Evolutionary conservation across 1,140 invertebrate species (phyloP).

Genomic region (Drosophila aff.): DNA sequence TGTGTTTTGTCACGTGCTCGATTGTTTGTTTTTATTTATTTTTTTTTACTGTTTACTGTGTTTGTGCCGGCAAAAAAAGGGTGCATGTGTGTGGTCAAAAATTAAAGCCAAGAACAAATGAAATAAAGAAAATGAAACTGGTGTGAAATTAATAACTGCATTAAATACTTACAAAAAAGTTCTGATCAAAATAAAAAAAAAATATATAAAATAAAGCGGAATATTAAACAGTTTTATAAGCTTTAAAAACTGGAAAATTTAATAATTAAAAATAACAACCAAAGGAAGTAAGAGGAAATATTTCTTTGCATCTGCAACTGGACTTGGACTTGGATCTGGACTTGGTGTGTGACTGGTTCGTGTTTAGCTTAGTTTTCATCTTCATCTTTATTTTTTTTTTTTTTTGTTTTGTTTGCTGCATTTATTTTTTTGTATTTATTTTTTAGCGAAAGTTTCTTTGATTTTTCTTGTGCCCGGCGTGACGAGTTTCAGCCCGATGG

Average conservation of each 20-base stretch:
- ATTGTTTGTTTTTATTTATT: constrained; percentile 40
- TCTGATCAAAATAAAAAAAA: too few species aligned
- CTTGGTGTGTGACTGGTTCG: constrained; percentile 38
- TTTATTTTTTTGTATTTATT: constrained; percentile 23
- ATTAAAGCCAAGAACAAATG: neutral
- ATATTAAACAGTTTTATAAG: neutral
- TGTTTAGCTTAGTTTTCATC: constrained; percentile 26
- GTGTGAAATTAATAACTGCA: neutral
- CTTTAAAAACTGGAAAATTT: neutral
- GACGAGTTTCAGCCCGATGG: constrained; percentile 40
- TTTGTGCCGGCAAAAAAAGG: constrained; percentile 14
- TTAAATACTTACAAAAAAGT: neutral
- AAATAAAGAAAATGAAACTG: neutral
- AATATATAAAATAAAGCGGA: too few species aligned
- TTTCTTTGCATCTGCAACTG: constrained; percentile 12
- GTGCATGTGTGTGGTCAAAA: neutral
- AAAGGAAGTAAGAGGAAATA: neutral
- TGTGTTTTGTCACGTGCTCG: constrained; percentile 28
- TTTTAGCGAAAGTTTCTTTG: constrained; percentile 56
- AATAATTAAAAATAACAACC: too few species aligned
- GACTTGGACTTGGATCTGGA: neutral
- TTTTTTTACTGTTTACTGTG: constrained; percentile 33
- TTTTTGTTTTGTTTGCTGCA: constrained; percentile 9
- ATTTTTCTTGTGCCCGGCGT: constrained; percentile 42
- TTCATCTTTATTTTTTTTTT: neutral